Base-by-base conservation (phyloP, 2,888 invertebrate genomes). In the Pimpla rufipes region DNA sequence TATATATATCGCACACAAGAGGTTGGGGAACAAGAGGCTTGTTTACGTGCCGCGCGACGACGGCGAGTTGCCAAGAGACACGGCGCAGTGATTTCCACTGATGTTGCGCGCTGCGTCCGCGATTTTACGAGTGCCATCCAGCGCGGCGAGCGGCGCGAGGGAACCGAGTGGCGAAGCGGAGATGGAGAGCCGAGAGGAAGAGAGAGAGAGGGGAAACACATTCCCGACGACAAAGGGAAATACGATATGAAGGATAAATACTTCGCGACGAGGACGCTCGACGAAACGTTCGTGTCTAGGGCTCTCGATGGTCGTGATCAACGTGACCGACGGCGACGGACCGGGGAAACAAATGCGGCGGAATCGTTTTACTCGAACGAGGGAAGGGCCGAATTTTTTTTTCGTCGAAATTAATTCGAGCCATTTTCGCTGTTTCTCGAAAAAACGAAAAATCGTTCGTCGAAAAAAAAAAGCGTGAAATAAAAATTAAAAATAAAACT, bases 51-150 rank as follows among this genome's bases (percentile, higher is more conserved):
- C 47, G 47, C n/a, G 47, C 35, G 18, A 62, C 62, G 16, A 62
- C 62, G 37, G 37, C n/a, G 62, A 59, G 37, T 62, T 37, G 62
- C 62, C 62, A 37, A 62, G 62, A 37, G 62, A 62, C 37, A 62
- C 29, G 18, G n/a, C 47, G 10, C 62, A 37, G 68, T 35, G 8
- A 50, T 75, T 62, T 80, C 42, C n/a, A 66, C 21, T 45, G 50
- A 8, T 35, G 68, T 52, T 35, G 29, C 29, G 21, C 45, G 45
- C 45, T 45, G 45, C 42, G 68, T 70, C 62, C 45, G 80, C 68
- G 68, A 50, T 64, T 75, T 75, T 13, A 68, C 52, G 68, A 80
- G 75, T 42, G 55, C 47, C 73, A 57, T 79, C 66, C 42, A 66
- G 37, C 45, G 37, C 45, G 35, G 42, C 21, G 21, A 79, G 29